Base-by-base conservation (phyloP, 2,888 invertebrate genomes). In the Spilosoma lubricipeda region DNA sequence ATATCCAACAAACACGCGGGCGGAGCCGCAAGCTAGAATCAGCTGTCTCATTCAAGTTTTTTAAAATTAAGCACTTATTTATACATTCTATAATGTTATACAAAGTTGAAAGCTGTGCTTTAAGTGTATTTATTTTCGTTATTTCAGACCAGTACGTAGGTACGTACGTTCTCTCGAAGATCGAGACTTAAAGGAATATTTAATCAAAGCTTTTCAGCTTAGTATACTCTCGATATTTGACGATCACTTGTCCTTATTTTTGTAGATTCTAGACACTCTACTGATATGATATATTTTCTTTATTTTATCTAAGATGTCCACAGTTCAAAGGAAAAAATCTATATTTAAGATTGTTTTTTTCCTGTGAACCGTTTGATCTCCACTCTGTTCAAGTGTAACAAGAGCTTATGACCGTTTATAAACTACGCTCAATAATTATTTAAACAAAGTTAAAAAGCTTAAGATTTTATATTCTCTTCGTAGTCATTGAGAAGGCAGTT, bases 231-330 rank as follows among this genome's bases (percentile, higher is more conserved):
- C 80, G 77, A 85, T 88, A 85, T 88, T 84, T 85, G 81, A 70
- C 82, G 86, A 85, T 84, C 88, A 87, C 56, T 85, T 84, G 84
- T 86, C 82, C 84, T 82, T 76, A 67, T 71, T 70, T 70, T 72
- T 67, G 70, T 56, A 70, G 73, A 72, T 89, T 56, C 27, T n/a
- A n/a, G n/a, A 89, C 87, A 85, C 86, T 86, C 77, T 79, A 75
- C 84, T 72, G 78, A 86, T 84, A 86, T 23, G 3, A 52, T 15
- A 52, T 85, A 86, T 86, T 83, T 79, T 76, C 76, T n/a, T n/a
- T n/a, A n/a, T n/a, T n/a, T n/a, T n/a, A n/a, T n/a, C n/a, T n/a
- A n/a, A n/a, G n/a, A n/a, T n/a, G n/a, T n/a, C n/a, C n/a, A n/a
- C n/a, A n/a, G n/a, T n/a, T n/a, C n/a, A n/a, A 75, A 74, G 63